phyloP scores from a whole-genome alignment of 1,140 invertebrate species.

The Scaptomyza hsui region DNA sequence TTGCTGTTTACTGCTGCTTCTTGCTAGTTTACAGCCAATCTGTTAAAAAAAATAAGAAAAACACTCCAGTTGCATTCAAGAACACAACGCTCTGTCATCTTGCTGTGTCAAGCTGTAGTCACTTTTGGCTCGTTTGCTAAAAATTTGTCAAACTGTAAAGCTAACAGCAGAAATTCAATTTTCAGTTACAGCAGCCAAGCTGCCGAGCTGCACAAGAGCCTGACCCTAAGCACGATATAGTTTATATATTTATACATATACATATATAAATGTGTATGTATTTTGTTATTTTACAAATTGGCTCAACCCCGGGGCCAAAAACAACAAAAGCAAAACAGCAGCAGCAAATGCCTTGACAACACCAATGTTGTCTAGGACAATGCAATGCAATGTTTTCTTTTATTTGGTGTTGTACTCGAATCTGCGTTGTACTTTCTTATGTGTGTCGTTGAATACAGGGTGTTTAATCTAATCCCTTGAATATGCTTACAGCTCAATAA shows the following conservation, averaged over 20 bases:
- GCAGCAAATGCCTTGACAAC: constrained; percentile 60
- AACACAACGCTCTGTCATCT: constrained; percentile 27
- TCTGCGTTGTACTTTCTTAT: constrained; percentile 1
- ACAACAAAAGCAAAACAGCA: constrained; percentile 29
- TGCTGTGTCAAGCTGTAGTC: constrained; percentile 43
- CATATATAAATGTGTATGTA: constrained; percentile 46
- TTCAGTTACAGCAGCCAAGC: constrained; percentile 57
- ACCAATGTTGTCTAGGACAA: constrained; percentile 48
- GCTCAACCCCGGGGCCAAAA: constrained; percentile 57
- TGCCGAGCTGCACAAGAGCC: constrained; percentile 55
- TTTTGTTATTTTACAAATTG: constrained; percentile 74
- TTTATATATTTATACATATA: constrained; percentile 51
- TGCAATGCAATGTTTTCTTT: constrained; percentile 24
- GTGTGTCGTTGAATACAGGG: constrained; percentile 14
- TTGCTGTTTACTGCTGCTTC: background rate
- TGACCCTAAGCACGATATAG: constrained; percentile 54
- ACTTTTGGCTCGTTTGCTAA: constrained; percentile 57
- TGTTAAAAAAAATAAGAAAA: background rate
- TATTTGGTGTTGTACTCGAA: constrained; percentile 6
- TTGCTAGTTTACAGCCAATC: constrained; percentile 15
- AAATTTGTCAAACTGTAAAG: constrained; percentile 77
- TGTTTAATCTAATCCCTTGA: too few relatives aligned
- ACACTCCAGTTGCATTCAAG: constrained; percentile 1
- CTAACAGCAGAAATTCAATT: constrained; percentile 73
- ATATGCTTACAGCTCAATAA: too few relatives aligned